Evolutionary conservation across 2,888 invertebrate species (phyloP).

Genomic region (Sinelater perroti): DNA sequence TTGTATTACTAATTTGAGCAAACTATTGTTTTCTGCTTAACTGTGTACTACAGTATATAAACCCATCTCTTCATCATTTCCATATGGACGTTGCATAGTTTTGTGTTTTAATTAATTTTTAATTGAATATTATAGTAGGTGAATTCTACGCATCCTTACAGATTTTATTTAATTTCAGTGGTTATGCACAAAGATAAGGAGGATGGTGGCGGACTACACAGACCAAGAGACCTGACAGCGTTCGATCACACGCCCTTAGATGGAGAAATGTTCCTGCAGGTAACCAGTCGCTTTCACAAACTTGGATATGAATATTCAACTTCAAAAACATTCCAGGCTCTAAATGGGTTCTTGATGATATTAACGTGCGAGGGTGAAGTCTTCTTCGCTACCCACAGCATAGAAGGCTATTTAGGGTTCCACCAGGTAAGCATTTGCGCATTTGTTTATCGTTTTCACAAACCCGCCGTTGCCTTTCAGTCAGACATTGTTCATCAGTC

Average conservation of each 20-base stretch:
- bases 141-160: neutral
- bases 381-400: conserved; percentile 99
- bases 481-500: conserved; percentile 99
- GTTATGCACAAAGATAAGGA: conserved; percentile 96
- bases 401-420: conserved; percentile 99
- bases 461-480: conserved; percentile 66
- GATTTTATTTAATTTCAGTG: conserved; percentile 69
- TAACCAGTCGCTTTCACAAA: conserved; percentile 62
- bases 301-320: no score
- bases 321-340: conserved; percentile 87
- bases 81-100: no score
- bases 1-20: no score
- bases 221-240: conserved; percentile 80
- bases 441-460: neutral
- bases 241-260: conserved; percentile 92
- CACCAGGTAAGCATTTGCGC: conserved; percentile 84
- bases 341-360: conserved; percentile 99
- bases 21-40: no score
- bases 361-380: conserved; percentile 99
- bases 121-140: neutral
- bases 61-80: no score
- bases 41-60: no score
- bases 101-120: neutral
- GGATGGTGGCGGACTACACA: conserved; percentile 73
- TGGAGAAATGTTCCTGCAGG: conserved; percentile 96